Base-by-base conservation (phyloP, 1,140 invertebrate species). In the Drosophila prosaltans region DNA sequence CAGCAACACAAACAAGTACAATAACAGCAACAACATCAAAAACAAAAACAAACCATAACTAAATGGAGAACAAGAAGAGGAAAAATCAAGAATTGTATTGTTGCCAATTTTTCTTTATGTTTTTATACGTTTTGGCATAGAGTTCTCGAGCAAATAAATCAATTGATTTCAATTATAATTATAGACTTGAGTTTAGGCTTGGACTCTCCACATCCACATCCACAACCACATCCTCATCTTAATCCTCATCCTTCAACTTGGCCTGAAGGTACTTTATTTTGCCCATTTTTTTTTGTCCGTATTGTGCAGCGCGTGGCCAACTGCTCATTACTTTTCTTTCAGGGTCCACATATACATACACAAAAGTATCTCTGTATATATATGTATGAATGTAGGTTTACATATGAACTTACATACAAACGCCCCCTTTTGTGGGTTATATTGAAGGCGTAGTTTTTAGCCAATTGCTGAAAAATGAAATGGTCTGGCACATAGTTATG, bases 141-240 rank as follows among this genome's bases (percentile, higher is more conserved):
- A 86, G 75, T 65, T 73, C 65, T 57, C 76, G 74, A 71, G 85
- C 81, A 89, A 89, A 89, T 89, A 89, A 89, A 89, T 89, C 84
- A 89, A 89, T 89, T 89, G 74, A 89, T 89, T 89, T 89, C 84
- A 89, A 89, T 89, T 89, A 90, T 89, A 89, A 89, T 89, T 89
- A 89, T 84, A 89, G 84, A 68, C 73, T 69, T 65, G 76, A 70
- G 73, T 72, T 74, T 71, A 83, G 76, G 73, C 69, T 36, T 43
- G 28, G 57, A 41, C 68, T 60, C 61, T 51, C 45, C 21, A 51
- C 9, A 69, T 40, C 30, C 59, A 32, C 55, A 55, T 51, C 3
- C 28, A 30, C 28, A 30, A 30, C 28, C 32, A 16, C n/a, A 32
- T n/a, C 32, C 24, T 10, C 9, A 69, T 40, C 30, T 57, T 32